Evolutionary conservation across 2,888 invertebrate species (phyloP).

Genomic region (Melieria crassipennis): DNA sequence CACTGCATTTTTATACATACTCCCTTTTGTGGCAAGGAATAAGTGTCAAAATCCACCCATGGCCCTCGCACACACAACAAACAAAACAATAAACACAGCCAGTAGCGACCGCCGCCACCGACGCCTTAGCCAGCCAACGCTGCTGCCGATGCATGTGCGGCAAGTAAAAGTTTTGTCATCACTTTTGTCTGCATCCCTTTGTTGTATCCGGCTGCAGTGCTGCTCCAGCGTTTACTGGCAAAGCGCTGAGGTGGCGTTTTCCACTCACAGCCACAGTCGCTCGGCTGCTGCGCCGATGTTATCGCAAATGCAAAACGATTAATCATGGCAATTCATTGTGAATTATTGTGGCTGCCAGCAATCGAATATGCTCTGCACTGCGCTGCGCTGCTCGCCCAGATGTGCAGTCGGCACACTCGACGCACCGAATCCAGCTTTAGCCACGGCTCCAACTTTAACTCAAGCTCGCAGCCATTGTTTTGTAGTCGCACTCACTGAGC

Average conservation of each 20-base stretch:
- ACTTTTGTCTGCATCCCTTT: slow-evolving; percentile 16
- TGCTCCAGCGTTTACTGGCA: not conserved
- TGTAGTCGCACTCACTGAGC: too few relatives aligned
- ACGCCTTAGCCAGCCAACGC: not conserved
- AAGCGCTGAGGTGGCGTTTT: not conserved
- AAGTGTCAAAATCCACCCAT: too few relatives aligned
- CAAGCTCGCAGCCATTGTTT: too few relatives aligned
- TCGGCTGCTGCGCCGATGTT: slow-evolving; percentile 18
- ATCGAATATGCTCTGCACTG: not conserved
- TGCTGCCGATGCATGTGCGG: slow-evolving; percentile 20
- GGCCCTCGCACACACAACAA: not conserved
- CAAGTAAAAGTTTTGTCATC: slow-evolving; percentile 32
- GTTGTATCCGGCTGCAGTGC: slow-evolving; percentile 1
- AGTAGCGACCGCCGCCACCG: not conserved
- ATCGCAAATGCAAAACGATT: slow-evolving; percentile 49
- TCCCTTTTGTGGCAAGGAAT: too few relatives aligned
- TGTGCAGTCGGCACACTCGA: too few relatives aligned
- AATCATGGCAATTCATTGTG: slow-evolving; percentile 54
- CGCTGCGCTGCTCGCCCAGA: too few relatives aligned
- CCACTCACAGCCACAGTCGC: not conserved
- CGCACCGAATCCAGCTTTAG: not conserved
- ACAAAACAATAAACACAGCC: not conserved
- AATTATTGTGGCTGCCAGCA: slow-evolving; percentile 33
- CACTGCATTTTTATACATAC: too few relatives aligned
- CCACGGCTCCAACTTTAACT: not conserved